Evolutionary conservation across 2,797 vertebrate species (phyloP).

Genomic region (Sebastes hopkinsi): DNA sequence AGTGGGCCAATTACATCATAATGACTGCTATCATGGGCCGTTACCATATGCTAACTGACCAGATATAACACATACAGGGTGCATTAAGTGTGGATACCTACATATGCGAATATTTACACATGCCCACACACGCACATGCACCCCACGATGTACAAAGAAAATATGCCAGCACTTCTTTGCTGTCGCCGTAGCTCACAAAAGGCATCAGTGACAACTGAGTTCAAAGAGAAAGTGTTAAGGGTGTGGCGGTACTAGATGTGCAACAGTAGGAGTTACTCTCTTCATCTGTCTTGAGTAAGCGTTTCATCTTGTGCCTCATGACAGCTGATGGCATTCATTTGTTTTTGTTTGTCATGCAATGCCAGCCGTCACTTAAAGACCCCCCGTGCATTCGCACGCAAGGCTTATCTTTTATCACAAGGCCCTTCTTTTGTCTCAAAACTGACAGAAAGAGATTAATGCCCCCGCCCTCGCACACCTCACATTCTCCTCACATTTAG

Average conservation of each 20-base stretch:
- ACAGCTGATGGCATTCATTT: conserved; percentile 63
- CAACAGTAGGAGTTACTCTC: conserved; percentile 28
- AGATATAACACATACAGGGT: background rate
- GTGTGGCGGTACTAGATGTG: conserved; percentile 42
- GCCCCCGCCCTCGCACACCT: background rate
- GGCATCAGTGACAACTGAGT: conserved; percentile 38
- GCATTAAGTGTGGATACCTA: too few relatives aligned
- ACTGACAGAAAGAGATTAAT: conserved; percentile 56
- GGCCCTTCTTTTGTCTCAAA: conserved; percentile 44
- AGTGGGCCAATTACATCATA: conserved; percentile 56
- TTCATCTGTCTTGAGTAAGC: conserved; percentile 40
- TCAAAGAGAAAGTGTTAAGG: conserved; percentile 52
- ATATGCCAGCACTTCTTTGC: background rate
- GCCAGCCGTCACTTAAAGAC: conserved; percentile 40
- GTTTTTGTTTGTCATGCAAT: conserved; percentile 60
- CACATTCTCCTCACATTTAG: conserved; percentile 26
- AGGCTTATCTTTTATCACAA: conserved; percentile 45
- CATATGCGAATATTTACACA: conserved; percentile 19
- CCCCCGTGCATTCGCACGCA: conserved; percentile 52
- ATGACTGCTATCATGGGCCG: conserved; percentile 52
- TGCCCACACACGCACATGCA: background rate
- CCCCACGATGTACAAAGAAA: conserved; percentile 2
- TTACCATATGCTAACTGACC: background rate
- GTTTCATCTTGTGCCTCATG: conserved; percentile 65
- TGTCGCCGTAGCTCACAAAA: conserved; percentile 34